These are phyloP conservation scores for Balanococcus diminutus DNA, from an alignment of 2,888 invertebrate genomes.

Conservation along the genomic window DNA sequence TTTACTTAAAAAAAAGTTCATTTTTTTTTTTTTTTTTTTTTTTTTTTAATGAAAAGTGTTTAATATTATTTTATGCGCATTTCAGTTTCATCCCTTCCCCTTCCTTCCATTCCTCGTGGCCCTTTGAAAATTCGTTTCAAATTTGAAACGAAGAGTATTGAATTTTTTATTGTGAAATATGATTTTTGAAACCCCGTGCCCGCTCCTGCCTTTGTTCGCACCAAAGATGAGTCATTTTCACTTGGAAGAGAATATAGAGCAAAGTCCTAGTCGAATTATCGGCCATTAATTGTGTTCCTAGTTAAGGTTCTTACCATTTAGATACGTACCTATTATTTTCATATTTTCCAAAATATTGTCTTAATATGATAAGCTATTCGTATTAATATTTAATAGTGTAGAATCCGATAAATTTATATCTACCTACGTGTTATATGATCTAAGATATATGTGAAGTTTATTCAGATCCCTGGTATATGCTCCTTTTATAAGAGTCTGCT, in stretches of 20 bases:
- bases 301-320: slow-evolving; percentile 39
- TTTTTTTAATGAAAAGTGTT: no score
- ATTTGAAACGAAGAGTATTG: no score
- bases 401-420: neutral
- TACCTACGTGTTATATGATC: neutral
- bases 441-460: neutral
- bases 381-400: neutral
- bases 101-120: no score
- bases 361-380: neutral
- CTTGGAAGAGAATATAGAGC: neutral
- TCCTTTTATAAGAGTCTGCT: neutral
- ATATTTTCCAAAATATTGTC: slow-evolving; percentile 5
- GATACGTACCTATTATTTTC: slow-evolving; percentile 25
- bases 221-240: neutral
- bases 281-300: slow-evolving; percentile 25
- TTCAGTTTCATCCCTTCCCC: no score
- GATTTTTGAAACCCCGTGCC: neutral
- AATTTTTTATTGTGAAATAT: no score
- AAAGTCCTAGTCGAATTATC: neutral
- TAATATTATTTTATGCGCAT: no score
- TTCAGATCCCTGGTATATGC: neutral
- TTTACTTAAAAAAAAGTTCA: no score
- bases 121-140: no score
- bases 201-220: neutral
- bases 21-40: no score